Conservation (phyloP, 2,113 vertebrate species). For the Theropithecus gelada region DNA sequence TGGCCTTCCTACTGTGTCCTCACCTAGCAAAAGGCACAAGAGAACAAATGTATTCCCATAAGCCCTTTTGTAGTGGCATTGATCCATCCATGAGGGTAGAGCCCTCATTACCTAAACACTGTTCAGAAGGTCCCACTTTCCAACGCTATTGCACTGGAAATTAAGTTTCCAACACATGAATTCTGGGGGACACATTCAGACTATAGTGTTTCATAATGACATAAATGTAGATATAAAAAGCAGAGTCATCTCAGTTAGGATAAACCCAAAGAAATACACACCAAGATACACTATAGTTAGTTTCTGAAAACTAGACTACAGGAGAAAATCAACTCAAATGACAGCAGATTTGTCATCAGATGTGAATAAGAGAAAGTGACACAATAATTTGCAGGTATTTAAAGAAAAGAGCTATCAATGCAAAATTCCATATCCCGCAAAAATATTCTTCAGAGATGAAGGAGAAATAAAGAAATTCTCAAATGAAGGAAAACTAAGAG, state of each 20-base stretch:
- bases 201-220: background rate
- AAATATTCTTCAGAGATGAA: background rate
- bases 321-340: background rate
- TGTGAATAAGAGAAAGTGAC: background rate
- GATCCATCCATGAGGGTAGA: background rate
- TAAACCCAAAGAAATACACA: background rate
- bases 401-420: background rate
- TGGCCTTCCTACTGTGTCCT: background rate
- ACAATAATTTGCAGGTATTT: background rate
- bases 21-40: background rate
- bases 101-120: background rate
- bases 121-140: background rate
- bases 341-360: background rate
- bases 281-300: background rate
- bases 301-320: background rate
- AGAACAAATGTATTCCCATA: background rate
- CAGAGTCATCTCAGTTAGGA: background rate
- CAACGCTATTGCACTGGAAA: background rate
- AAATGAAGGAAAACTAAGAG: background rate
- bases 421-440: background rate
- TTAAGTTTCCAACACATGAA: background rate
- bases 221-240: background rate
- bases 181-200: background rate
- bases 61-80: background rate
- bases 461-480: background rate